These are phyloP conservation scores for Rutilus rutilus DNA, from an alignment of 2,113 vertebrate genomes.

Conservation along the genomic window DNA sequence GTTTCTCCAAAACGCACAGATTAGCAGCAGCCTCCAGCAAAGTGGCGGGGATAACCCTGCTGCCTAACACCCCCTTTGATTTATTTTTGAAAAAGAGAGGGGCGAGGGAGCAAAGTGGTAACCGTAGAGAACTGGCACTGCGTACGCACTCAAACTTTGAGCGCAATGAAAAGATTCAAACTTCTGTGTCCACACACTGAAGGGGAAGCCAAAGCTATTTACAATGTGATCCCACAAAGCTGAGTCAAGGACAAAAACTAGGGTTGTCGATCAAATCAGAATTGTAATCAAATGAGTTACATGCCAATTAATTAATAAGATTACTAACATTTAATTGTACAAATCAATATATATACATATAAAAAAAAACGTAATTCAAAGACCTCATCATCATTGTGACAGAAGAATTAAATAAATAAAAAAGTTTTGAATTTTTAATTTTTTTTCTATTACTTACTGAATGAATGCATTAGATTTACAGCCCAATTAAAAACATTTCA, in stretches of 20 bases:
- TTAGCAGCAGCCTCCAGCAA: conserved; percentile 94
- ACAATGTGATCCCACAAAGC: background rate
- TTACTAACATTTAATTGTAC: background rate
- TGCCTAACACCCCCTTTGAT: conserved; percentile 94
- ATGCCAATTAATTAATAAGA: background rate
- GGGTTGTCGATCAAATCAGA: background rate
- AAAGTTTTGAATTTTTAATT: too few relatives aligned
- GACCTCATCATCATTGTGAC: too few relatives aligned
- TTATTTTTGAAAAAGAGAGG: conserved; percentile 73
- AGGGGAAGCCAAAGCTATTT: background rate
- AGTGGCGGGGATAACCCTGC: conserved; percentile 88
- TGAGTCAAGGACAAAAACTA: background rate
- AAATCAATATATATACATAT: too few relatives aligned
- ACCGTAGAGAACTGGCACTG: conserved; percentile 38
- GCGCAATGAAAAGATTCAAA: conserved; percentile 40
- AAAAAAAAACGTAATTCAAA: too few relatives aligned
- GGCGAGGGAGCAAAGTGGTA: conserved; percentile 58
- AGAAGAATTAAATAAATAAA: too few relatives aligned
- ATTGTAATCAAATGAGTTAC: background rate
- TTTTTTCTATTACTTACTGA: background rate
- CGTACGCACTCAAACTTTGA: conserved; percentile 45
- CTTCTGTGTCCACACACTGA: conserved; percentile 30
- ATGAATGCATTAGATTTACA: background rate
- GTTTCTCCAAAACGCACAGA: conserved; percentile 95
- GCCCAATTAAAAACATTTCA: background rate